Evolutionary conservation across 2,888 invertebrate species (phyloP).

Genomic region (Flabesymbios commensalis): DNA sequence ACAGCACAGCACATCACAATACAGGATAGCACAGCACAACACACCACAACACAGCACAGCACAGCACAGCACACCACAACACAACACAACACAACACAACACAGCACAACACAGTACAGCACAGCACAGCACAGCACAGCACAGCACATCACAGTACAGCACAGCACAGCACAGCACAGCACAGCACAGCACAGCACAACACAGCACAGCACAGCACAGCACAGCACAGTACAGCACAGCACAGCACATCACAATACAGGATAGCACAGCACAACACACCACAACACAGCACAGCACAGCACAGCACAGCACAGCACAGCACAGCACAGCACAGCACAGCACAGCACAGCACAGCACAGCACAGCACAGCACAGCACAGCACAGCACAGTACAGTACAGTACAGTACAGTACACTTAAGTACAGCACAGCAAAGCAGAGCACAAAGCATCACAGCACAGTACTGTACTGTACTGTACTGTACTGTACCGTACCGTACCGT

Average conservation of each 20-base stretch:
- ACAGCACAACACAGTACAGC: too few relatives aligned
- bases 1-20: too few relatives aligned
- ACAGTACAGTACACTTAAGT: not conserved
- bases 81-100: too few relatives aligned
- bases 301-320: not conserved
- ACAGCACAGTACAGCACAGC: not conserved
- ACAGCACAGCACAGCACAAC: too few relatives aligned
- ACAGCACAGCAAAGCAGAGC: not conserved
- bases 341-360: not conserved
- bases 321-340: not conserved
- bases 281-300: not conserved
- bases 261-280: not conserved
- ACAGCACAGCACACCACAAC: too few relatives aligned
- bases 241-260: not conserved
- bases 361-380: not conserved
- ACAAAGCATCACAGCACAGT: not conserved
- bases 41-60: too few relatives aligned
- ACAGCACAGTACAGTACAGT: not conserved
- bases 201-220: not conserved
- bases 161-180: too few relatives aligned
- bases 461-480: not conserved
- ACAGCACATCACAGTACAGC: too few relatives aligned
- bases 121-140: too few relatives aligned
- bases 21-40: too few relatives aligned
- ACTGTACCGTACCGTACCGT: not conserved